Conservation (phyloP, 2,113 vertebrate species). For the Bubo bubo region DNA sequence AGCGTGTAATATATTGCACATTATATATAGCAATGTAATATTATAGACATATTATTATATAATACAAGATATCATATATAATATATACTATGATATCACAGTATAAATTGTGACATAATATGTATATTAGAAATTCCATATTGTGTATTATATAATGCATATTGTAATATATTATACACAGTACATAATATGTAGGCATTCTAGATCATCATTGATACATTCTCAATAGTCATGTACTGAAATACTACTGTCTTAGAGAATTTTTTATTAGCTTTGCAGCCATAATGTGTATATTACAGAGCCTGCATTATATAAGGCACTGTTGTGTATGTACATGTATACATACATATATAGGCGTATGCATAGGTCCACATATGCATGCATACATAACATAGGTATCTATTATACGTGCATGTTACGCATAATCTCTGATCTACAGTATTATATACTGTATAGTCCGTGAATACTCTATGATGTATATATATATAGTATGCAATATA, state of each 20-base stretch:
- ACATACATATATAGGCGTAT: background rate
- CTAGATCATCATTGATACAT: background rate
- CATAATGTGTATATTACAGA: background rate
- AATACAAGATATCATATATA: too few species aligned
- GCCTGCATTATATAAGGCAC: background rate
- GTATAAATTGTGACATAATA: too few species aligned
- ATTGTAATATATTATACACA: background rate
- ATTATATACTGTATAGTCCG: too few species aligned
- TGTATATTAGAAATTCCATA: background rate
- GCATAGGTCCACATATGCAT: fast-evolving
- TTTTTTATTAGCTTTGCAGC: background rate
- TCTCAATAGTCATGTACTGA: background rate
- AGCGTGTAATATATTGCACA: background rate
- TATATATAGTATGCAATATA: background rate
- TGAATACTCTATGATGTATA: background rate
- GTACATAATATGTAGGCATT: background rate
- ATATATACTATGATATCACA: too few species aligned
- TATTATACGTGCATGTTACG: too few species aligned
- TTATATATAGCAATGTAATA: too few species aligned
- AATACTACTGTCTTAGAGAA: background rate
- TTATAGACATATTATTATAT: too few species aligned
- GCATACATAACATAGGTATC: background rate
- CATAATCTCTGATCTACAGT: background rate
- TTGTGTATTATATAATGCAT: background rate
- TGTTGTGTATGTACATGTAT: too few species aligned